Conservation (phyloP, 2,113 vertebrate species). For the Corythornis madagascariensis region DNA sequence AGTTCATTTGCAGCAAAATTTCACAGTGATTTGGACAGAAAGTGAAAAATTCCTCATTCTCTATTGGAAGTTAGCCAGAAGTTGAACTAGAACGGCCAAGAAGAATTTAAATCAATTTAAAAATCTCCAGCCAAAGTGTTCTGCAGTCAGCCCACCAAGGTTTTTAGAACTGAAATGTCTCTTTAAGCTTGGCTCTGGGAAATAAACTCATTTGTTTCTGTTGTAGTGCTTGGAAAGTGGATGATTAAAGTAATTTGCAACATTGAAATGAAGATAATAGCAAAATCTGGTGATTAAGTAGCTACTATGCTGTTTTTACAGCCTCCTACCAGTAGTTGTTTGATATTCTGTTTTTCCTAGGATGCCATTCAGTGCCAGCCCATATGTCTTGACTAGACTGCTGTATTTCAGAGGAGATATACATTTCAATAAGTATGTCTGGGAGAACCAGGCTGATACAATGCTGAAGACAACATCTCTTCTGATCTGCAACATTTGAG, state of each 20-base stretch:
- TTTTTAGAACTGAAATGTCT: not conserved
- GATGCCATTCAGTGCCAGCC: not conserved
- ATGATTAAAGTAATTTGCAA: not conserved
- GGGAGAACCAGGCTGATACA: not conserved
- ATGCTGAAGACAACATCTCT: not conserved
- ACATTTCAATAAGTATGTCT: not conserved
- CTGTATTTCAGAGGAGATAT: not conserved
- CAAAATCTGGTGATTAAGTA: not conserved
- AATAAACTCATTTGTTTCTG: not conserved
- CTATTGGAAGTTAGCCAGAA: not conserved
- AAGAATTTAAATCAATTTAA: not conserved
- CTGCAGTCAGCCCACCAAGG: not conserved
- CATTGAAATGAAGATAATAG: not conserved
- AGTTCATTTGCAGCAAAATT: constrained; percentile 13
- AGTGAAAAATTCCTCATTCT: not conserved
- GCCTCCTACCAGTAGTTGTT: not conserved
- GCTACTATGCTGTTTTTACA: not conserved
- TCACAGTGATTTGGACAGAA: not conserved
- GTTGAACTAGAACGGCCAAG: not conserved
- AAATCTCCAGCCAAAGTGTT: not conserved
- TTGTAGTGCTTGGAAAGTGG: not conserved
- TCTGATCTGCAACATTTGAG: not conserved
- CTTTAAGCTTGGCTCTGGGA: not conserved
- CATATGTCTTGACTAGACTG: not conserved
- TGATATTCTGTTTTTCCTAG: not conserved